A percentile compares a stretch with the other conserved stretches of the same genome.
Conservation (phyloP, 2,113 vertebrate genomes). For the Mus pahari region DNA sequence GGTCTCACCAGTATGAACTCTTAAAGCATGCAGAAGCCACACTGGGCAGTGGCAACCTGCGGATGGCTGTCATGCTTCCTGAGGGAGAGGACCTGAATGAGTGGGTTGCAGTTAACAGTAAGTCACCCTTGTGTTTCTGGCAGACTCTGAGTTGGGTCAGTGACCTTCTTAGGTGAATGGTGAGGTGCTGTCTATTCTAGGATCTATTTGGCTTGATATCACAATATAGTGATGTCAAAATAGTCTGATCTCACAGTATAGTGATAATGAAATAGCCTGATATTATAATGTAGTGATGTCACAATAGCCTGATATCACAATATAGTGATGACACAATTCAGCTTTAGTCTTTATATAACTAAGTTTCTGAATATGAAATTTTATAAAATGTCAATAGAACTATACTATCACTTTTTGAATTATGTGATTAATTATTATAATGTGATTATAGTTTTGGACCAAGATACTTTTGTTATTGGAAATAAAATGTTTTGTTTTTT, state of each 20-base stretch:
- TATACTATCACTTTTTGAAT: constrained; percentile 5
- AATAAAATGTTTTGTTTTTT: constrained; percentile 30
- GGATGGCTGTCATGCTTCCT: constrained; percentile 93
- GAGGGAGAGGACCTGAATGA: constrained; percentile 93
- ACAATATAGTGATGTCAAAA: background rate
- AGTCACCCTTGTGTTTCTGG: constrained; percentile 75
- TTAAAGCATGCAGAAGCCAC: constrained; percentile 93
- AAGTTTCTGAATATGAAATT: constrained; percentile 40
- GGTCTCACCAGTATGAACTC: constrained; percentile 93
- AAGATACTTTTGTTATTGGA: constrained; percentile 26
- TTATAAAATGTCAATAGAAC: constrained; percentile 49
- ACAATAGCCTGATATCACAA: background rate
- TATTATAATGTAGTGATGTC: background rate
- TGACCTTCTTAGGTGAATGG: background rate
- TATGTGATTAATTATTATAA: background rate
- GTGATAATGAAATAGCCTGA: background rate
- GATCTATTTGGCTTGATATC: background rate
- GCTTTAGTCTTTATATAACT: background rate
- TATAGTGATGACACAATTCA: background rate
- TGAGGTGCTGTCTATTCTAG: background rate
- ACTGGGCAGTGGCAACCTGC: constrained; percentile 91
- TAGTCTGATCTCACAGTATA: background rate
- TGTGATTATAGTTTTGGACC: background rate
- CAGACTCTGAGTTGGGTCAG: background rate
- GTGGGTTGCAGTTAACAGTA: constrained; percentile 94